These are phyloP conservation scores for Siphlonurus alternatus DNA, from an alignment of 2,888 invertebrate genomes.

Conservation along the genomic window DNA sequence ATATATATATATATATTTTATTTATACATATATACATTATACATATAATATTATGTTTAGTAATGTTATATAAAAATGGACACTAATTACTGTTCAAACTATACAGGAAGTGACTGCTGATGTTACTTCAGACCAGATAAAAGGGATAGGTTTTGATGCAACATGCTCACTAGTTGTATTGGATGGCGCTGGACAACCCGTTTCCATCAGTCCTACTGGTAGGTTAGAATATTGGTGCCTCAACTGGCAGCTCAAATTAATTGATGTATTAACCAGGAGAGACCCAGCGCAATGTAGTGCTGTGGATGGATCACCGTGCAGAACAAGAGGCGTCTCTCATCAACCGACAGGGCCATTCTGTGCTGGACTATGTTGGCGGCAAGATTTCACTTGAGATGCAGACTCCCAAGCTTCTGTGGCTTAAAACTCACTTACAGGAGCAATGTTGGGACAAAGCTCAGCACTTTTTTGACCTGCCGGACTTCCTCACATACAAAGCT, in stretches of 20 bases:
- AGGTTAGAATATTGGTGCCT: slow-evolving; percentile 16
- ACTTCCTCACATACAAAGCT: slow-evolving; percentile 85
- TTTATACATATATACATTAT: slow-evolving; percentile 4
- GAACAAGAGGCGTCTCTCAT: slow-evolving; percentile 60
- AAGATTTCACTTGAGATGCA: slow-evolving; percentile 94
- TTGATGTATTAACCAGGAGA: slow-evolving; percentile 28
- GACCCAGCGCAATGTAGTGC: slow-evolving; percentile 61
- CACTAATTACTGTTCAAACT: too few relatives aligned
- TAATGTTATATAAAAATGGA: too few relatives aligned
- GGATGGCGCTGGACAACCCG: slow-evolving; percentile 46
- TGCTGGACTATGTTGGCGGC: slow-evolving; percentile 76
- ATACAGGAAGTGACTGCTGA: slow-evolving; percentile 42
- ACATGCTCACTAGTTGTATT: slow-evolving; percentile 83
- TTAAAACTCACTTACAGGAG: slow-evolving; percentile 51
- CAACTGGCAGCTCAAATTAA: background rate
- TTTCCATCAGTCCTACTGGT: slow-evolving; percentile 50
- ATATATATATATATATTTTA: background rate
- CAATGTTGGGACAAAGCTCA: slow-evolving; percentile 51
- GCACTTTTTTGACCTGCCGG: slow-evolving; percentile 79
- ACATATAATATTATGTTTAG: slow-evolving; percentile 5
- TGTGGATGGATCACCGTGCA: slow-evolving; percentile 91
- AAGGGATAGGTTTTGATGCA: slow-evolving; percentile 87
- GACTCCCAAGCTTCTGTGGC: slow-evolving; percentile 84
- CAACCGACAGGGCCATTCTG: slow-evolving; percentile 53
- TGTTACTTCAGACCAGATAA: slow-evolving; percentile 38